phyloP scores from a whole-genome alignment of 2,888 invertebrate genomes.

The Troilus luridus region DNA sequence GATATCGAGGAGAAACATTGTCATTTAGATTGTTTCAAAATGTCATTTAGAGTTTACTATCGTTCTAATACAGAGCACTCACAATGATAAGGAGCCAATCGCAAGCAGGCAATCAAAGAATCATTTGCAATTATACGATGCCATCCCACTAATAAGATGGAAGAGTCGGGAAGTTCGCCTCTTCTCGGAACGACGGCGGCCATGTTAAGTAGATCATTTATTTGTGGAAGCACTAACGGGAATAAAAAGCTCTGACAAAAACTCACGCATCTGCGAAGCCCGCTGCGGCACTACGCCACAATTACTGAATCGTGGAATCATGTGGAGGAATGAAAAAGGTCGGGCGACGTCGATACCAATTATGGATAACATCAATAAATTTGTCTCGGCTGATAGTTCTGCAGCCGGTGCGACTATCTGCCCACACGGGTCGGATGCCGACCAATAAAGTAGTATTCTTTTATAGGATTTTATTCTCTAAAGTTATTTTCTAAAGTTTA shows the following conservation, averaged over 20 bases:
- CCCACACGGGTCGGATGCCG: not conserved
- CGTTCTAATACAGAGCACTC: too few species aligned
- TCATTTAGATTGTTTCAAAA: too few species aligned
- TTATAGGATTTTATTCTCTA: too few species aligned
- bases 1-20: too few species aligned
- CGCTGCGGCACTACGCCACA: not conserved
- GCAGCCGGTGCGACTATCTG: not conserved
- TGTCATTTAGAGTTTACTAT: too few species aligned
- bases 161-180: not conserved
- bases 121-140: not conserved
- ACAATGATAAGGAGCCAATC: too few species aligned
- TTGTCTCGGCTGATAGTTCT: not conserved
- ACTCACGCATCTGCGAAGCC: not conserved
- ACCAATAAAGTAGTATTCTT: not conserved
- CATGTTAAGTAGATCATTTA: slow-evolving; percentile 1
- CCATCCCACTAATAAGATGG: slow-evolving; percentile 8
- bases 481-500: too few species aligned
- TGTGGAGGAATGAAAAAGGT: slow-evolving; percentile 3
- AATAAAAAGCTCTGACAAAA: not conserved
- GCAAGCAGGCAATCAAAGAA: not conserved
- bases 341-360: not conserved
- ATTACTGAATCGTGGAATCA: not conserved
- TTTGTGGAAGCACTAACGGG: not conserved
- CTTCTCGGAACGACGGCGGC: not conserved
- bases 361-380: not conserved